Evolutionary conservation across 92 coral and sea anemone species (phyloP).

Genomic region (Umimayanthus kanabou): DNA sequence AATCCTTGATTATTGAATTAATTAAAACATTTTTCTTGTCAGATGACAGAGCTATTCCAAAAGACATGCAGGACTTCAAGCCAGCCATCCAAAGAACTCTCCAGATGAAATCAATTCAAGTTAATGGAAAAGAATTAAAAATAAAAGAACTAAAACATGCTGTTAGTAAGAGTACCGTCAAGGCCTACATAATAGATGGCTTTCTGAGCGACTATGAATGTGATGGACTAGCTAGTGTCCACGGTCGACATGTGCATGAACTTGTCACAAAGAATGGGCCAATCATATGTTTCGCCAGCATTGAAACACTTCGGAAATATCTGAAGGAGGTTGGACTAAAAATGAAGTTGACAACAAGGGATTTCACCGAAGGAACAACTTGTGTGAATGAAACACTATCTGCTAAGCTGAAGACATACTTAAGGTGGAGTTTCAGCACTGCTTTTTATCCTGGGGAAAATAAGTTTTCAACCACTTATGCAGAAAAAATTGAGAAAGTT

Average conservation of each 20-base stretch:
- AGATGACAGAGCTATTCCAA: conserved; percentile 9
- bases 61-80: conserved; percentile 62
- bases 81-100: conserved; percentile 64
- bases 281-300: conserved; percentile 83
- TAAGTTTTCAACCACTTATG: conserved; percentile 79
- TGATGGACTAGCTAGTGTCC: conserved; percentile 74
- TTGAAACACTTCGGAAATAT: conserved; percentile 76
- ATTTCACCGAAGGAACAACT: conserved; percentile 83
- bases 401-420: conserved; percentile 55
- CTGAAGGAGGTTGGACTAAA: conserved; percentile 69
- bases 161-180: conserved; percentile 63
- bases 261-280: conserved; percentile 69
- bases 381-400: conserved; percentile 94
- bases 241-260: conserved; percentile 67
- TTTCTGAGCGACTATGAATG: conserved; percentile 82
- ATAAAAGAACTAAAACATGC: conserved; percentile 62
- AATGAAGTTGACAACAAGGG: conserved; percentile 67
- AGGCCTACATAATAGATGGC: conserved; percentile 79
- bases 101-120: conserved; percentile 57
- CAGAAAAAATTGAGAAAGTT: conserved; percentile 72
- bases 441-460: conserved; percentile 98
- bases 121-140: conserved; percentile 53
- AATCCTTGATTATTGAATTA: background rate
- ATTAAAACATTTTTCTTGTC: background rate
- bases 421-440: conserved; percentile 94